A percentile compares a stretch with the other conserved stretches of the same genome.
Conservation (phyloP, 2,888 invertebrate genomes). For the Sympetrum striolatum region DNA sequence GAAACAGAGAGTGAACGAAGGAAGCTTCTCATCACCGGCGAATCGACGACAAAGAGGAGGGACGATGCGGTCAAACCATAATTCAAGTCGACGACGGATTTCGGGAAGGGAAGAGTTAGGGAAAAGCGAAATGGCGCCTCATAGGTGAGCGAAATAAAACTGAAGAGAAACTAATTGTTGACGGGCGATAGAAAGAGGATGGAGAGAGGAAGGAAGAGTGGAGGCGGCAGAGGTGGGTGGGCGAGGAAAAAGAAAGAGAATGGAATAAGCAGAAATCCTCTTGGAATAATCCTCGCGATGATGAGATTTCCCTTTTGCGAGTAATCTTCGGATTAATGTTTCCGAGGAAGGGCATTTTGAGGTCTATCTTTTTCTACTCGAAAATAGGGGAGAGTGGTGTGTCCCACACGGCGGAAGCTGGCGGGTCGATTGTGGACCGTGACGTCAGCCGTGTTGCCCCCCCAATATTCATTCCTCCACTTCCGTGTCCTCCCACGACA, state of each 20-base stretch:
- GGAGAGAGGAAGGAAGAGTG: background rate
- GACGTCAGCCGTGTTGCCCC: background rate
- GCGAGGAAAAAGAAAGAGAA: background rate
- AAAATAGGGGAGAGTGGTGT: conserved; percentile 44
- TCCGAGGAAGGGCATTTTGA: background rate
- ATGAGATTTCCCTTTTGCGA: background rate
- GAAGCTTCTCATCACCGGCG: background rate
- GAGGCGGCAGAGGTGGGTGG: background rate
- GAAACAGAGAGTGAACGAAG: no score
- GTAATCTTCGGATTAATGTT: background rate
- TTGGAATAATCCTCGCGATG: background rate
- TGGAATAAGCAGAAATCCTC: background rate
- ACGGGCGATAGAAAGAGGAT: background rate
- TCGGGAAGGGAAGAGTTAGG: background rate
- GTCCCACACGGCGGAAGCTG: conserved; percentile 13
- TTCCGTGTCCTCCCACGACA: no score
- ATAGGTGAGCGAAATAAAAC: background rate
- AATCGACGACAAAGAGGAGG: background rate
- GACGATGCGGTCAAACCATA: background rate
- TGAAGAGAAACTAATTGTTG: background rate
- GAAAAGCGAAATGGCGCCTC: background rate
- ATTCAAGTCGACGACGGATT: no score
- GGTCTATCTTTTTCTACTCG: background rate
- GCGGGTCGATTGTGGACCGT: conserved; percentile 7
- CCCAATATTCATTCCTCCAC: background rate